Percentiles rank a stretch among this genome's conserved stretches.
Conservation (phyloP, 2,797 vertebrate genomes). For the Sparus aurata region DNA sequence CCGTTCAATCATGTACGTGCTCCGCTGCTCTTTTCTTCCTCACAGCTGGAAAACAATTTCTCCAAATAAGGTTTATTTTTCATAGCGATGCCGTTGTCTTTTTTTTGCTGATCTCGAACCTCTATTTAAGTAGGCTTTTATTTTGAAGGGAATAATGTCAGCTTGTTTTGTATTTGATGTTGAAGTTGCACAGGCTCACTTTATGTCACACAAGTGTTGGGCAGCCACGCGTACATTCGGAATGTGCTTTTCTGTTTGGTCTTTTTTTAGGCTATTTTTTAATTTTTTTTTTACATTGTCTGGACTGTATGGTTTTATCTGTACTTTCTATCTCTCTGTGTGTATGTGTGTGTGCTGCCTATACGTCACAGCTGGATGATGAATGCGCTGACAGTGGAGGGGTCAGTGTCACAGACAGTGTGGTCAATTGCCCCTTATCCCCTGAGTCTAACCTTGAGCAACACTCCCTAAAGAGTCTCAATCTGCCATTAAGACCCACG, state of each 20-base stretch:
- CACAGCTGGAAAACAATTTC: constrained; percentile 23
- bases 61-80: constrained; percentile 26
- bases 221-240: neutral
- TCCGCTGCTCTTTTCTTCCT: constrained; percentile 22
- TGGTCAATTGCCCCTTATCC: constrained; percentile 85
- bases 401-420: constrained; percentile 86
- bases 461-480: constrained; percentile 82
- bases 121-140: constrained; percentile 38
- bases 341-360: constrained; percentile 11
- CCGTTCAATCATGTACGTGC: constrained; percentile 49
- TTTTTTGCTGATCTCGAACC: constrained; percentile 28
- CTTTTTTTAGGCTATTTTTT: constrained; percentile 19
- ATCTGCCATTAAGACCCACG: constrained; percentile 77
- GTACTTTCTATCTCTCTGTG: constrained; percentile 16
- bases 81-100: constrained; percentile 18
- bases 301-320: constrained; percentile 15
- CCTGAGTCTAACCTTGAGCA: constrained; percentile 80
- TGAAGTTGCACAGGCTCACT: constrained; percentile 36
- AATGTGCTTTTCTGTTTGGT: neutral
- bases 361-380: constrained; percentile 83
- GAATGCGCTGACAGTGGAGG: constrained; percentile 80
- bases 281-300: constrained; percentile 6
- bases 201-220: constrained; percentile 29
- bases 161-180: constrained; percentile 36
- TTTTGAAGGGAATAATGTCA: constrained; percentile 50